Evolutionary conservation across 1,140 invertebrate species (phyloP).

Genomic region (Drosophila nigrodunni): DNA sequence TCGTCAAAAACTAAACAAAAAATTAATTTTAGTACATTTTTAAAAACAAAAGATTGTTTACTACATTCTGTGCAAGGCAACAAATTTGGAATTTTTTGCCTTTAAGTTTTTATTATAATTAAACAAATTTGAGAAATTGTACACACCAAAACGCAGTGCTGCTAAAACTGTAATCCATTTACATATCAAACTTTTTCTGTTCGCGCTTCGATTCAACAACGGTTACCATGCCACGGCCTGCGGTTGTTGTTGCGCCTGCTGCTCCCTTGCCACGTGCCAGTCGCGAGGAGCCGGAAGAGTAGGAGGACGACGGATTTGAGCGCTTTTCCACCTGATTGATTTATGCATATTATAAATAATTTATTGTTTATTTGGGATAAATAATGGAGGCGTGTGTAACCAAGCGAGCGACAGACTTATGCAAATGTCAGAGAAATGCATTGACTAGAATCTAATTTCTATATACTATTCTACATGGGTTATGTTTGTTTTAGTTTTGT

Average conservation of each 20-base stretch:
- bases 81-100: constrained; percentile 60
- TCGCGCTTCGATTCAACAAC: constrained; percentile 78
- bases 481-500: constrained; percentile 54
- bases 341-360: constrained; percentile 46
- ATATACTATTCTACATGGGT: no score
- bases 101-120: constrained; percentile 69
- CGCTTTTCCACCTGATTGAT: constrained; percentile 61
- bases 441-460: background rate
- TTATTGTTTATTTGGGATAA: constrained; percentile 73
- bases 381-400: constrained; percentile 52
- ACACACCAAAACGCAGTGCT: constrained; percentile 20
- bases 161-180: constrained; percentile 26
- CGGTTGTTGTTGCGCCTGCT: constrained; percentile 20
- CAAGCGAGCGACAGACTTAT: constrained; percentile 14
- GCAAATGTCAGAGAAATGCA: constrained; percentile 20
- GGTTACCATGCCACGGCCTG: constrained; percentile 49
- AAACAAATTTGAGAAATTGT: constrained; percentile 65
- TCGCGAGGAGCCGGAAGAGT: background rate
- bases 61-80: constrained; percentile 43
- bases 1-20: constrained; percentile 19
- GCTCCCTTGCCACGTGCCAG: constrained; percentile 2
- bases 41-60: constrained; percentile 28
- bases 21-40: constrained; percentile 45
- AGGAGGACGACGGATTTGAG: background rate
- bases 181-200: constrained; percentile 22